Evolutionary conservation across 2,797 vertebrate genomes (phyloP), one percentile per base, ranked within the genome.

Genomic region (Rhinophrynus dorsalis): DNA sequence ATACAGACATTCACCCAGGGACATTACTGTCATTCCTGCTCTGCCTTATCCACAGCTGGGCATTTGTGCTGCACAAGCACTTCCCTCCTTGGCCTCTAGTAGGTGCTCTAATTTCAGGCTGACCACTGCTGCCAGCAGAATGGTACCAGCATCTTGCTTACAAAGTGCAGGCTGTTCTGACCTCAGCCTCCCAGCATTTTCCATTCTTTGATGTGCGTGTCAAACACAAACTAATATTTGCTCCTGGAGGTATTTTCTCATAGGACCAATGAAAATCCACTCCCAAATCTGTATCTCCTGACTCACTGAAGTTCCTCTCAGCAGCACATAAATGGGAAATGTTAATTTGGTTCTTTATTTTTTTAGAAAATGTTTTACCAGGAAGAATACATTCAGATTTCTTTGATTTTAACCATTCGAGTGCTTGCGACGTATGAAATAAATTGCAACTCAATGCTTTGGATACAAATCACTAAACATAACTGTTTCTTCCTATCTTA

Each of bases 11-110:
- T 64, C 60, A 58, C 42, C 68, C 68, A 50, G 26, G 32, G 44
- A 65, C 52, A 72, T 72, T 50, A 44, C 24, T 65, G 27, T 51
- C 68, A 72, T 72, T 72, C 68, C 44, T 64, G 12, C 59, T n/a
- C 32, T 30, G 68, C 11, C 21, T 27, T 24, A 58, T n/a, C 4
- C 60, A 48, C 52, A 64, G 68, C 68, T 48, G 60, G 55, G 48
- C 17, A 47, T 51, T 17, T 51, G 20, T 51, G 35, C 23, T 13
- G 29, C 10, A 20, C 48, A 12, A 10, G 17, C 12, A 65, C 18
- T 64, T 50, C 40, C 12, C 35, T 51, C 30, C 37, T 11, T 44
- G 9, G 13, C 61, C 69, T 65, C 54, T 73, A 64, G 68, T 26
- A 29, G 68, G 68, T 24, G 68, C 68, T 58, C 15, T 51, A 33